phyloP scores from a whole-genome alignment of 2,113 vertebrate species.

The Myxocyprinus asiaticus region DNA sequence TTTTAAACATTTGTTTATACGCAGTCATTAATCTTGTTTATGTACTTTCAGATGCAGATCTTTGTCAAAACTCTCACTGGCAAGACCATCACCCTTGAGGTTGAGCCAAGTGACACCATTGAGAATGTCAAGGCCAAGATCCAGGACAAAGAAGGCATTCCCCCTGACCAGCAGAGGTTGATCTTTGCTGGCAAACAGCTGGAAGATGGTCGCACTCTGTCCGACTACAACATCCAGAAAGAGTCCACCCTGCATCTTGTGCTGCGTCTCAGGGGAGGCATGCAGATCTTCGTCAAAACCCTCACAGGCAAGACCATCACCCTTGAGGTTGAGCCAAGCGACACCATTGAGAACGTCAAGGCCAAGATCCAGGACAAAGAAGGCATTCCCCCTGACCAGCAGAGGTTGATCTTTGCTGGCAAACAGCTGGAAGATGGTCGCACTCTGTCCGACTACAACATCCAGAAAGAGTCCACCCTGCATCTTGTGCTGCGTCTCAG shows the following conservation, averaged over 20 bases:
- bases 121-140: constrained; percentile 78
- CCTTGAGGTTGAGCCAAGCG: constrained; percentile 64
- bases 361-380: constrained; percentile 69
- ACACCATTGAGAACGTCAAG: constrained; percentile 65
- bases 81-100: constrained; percentile 77
- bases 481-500: constrained; percentile 61
- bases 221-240: constrained; percentile 58
- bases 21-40: not conserved
- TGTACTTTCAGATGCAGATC: constrained; percentile 71
- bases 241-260: constrained; percentile 59
- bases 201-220: constrained; percentile 60
- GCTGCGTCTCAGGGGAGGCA: constrained; percentile 53
- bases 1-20: too few species aligned
- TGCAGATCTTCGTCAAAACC: constrained; percentile 69
- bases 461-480: constrained; percentile 66
- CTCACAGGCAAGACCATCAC: constrained; percentile 66
- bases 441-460: constrained; percentile 64
- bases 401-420: constrained; percentile 65
- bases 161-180: constrained; percentile 69
- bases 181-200: constrained; percentile 63
- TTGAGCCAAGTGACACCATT: constrained; percentile 75
- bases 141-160: constrained; percentile 80
- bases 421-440: constrained; percentile 50
- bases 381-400: constrained; percentile 64
- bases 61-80: constrained; percentile 77